Conservation (phyloP, 2,113 vertebrate genomes). For the Natator depressus region DNA sequence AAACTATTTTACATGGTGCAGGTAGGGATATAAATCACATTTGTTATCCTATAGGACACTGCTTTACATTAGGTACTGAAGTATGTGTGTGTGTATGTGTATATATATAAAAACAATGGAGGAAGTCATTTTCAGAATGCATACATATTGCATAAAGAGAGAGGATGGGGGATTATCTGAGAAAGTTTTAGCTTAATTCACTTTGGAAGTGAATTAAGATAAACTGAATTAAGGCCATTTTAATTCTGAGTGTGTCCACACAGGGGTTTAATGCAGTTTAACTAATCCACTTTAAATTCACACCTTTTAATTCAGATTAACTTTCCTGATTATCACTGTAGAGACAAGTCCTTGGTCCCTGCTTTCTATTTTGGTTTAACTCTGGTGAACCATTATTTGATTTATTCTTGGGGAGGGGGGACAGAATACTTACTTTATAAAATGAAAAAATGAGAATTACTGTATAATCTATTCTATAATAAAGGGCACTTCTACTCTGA, state of each 20-base stretch:
- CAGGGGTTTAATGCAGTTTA: not conserved
- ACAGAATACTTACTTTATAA: no score
- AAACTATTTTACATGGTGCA: not conserved
- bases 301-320: not conserved
- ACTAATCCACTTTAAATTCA: not conserved
- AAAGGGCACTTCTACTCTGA: not conserved
- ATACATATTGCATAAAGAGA: not conserved
- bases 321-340: not conserved
- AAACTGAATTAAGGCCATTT: not conserved
- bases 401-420: not conserved
- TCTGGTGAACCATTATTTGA: not conserved
- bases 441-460: not conserved
- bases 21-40: not conserved
- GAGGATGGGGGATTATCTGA: not conserved
- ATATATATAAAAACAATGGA: not conserved
- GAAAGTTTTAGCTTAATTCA: not conserved
- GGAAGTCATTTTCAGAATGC: not conserved
- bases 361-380: not conserved
- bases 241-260: not conserved
- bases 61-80: not conserved
- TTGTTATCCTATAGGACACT: not conserved
- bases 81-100: not conserved
- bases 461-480: not conserved
- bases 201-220: not conserved
- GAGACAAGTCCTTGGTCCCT: no score